Evolutionary conservation across 2,888 invertebrate genomes (phyloP).

Genomic region (Brachypalpus laphriformis): DNA sequence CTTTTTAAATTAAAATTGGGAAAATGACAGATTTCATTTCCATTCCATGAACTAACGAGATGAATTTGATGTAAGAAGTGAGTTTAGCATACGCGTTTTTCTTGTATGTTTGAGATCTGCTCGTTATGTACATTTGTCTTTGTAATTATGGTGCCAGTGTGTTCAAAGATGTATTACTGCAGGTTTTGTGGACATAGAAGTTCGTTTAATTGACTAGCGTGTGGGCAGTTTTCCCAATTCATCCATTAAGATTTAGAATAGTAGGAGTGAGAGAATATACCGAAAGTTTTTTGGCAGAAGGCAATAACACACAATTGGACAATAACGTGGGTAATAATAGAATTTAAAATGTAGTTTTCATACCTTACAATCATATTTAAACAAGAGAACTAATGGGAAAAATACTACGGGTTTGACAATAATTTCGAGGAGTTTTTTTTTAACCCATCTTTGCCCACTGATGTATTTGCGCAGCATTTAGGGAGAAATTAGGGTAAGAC

Average conservation of each 20-base stretch:
- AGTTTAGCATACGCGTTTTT: background rate
- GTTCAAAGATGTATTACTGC: background rate
- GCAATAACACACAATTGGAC: no score
- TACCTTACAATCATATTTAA: no score
- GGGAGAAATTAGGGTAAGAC: no score
- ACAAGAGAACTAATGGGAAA: no score
- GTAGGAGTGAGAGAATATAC: no score
- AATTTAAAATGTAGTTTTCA: no score
- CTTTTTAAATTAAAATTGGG: slow-evolving; percentile 6
- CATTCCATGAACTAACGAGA: background rate
- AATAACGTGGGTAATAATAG: no score
- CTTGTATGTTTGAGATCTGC: background rate
- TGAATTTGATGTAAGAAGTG: background rate
- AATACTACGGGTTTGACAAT: no score
- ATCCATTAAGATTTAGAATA: background rate
- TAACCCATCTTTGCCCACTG: no score
- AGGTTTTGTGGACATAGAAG: background rate
- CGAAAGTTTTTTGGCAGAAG: no score
- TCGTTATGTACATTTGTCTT: background rate
- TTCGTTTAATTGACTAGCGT: background rate
- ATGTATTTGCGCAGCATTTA: no score
- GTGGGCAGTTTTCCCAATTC: background rate
- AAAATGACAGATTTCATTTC: background rate
- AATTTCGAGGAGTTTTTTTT: no score
- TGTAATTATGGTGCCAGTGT: background rate